Evolutionary conservation across 2,113 vertebrate genomes (phyloP).

Genomic region (Herpetotheres cachinnans): DNA sequence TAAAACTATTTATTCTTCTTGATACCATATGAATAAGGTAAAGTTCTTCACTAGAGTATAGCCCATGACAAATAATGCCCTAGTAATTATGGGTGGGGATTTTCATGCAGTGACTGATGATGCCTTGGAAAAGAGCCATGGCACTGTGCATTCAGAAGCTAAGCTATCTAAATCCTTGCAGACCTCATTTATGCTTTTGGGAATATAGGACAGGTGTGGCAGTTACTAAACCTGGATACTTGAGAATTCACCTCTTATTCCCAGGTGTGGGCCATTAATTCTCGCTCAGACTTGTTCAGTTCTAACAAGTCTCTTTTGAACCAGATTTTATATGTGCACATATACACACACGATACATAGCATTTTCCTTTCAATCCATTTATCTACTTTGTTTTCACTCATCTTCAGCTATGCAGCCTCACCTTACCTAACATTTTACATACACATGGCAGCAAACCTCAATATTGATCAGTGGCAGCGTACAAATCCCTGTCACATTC

Average conservation of each 20-base stretch:
- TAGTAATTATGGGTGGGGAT: constrained; percentile 61
- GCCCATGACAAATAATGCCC: constrained; percentile 3
- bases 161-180: constrained; percentile 63
- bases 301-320: constrained; percentile 45
- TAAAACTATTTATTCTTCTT: constrained; percentile 31
- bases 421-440: background rate
- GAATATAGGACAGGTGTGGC: constrained; percentile 65
- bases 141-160: constrained; percentile 33
- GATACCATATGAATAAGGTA: constrained; percentile 29
- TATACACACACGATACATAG: background rate
- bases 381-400: background rate
- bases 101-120: constrained; percentile 38
- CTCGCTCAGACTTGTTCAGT: constrained; percentile 60
- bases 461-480: background rate
- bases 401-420: background rate
- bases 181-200: constrained; percentile 60
- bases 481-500: background rate
- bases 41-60: background rate
- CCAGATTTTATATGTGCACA: background rate
- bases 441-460: background rate
- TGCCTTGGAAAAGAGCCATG: constrained; percentile 44
- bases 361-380: background rate
- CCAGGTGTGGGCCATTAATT: constrained; percentile 50
- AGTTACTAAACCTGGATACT: constrained; percentile 57
- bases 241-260: constrained; percentile 53